Base-by-base conservation (phyloP, 2,888 invertebrate genomes). In the Lasiommata megera region DNA sequence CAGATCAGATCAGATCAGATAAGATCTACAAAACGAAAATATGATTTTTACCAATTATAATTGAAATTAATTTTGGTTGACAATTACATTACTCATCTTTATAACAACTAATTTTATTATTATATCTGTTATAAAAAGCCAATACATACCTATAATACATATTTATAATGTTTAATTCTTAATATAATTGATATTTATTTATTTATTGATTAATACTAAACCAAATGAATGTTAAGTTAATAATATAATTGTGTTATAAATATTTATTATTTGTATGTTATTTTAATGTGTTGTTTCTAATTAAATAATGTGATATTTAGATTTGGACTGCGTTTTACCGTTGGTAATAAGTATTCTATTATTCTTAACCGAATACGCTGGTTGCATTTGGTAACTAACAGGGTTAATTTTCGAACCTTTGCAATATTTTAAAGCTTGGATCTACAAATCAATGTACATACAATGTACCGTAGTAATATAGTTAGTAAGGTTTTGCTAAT, bases 1-100 rank as follows among this genome's bases (percentile, higher is more conserved):
- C n/a, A 34, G 6, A 3, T 8, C 17, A 23, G 14, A 23, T 23
- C 23, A n/a, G n/a, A n/a, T n/a, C n/a, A n/a, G n/a, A n/a, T n/a
- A n/a, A n/a, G n/a, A n/a, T n/a, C n/a, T n/a, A n/a, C n/a, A n/a
- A n/a, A n/a, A n/a, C n/a, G n/a, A n/a, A n/a, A n/a, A n/a, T n/a
- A n/a, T n/a, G n/a, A n/a, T n/a, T n/a, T n/a, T n/a, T n/a, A n/a
- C n/a, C n/a, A n/a, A n/a, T n/a, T 23, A 3, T 23, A 23, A 3
- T 23, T 23, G 5, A 23, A 23, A 23, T 23, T 23, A 2, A 23
- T 23, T 23, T 5, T 23, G n/a, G 23, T 23, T 8, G 28, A 3
- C 12, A 1, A 44, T 14, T 8, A 51, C 41, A 51, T 41, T 38
- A 56, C 38, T 50, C 50, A 40, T 62, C 56, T 50, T 40, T 23